Conservation (phyloP, 2,113 vertebrate genomes). For the Anolis sagrei region DNA sequence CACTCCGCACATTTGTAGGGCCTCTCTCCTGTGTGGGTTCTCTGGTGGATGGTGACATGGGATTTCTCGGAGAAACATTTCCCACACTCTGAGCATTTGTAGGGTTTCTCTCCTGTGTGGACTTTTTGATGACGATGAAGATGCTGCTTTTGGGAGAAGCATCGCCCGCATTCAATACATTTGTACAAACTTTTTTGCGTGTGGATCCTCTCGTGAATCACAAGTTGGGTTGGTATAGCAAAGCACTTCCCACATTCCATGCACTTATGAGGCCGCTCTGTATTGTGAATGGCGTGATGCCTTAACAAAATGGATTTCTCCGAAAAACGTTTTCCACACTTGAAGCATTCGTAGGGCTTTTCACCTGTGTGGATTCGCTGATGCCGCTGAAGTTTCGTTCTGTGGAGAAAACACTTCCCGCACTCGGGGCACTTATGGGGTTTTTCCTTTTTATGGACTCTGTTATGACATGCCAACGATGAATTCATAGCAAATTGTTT, state of each 20-base stretch:
- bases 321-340: not conserved
- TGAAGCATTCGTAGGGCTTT: not conserved
- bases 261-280: not conserved
- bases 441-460: not conserved
- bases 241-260: not conserved
- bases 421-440: not conserved
- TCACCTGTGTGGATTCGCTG: conserved; percentile 2
- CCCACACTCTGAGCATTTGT: not conserved
- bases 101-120: not conserved
- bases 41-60: not conserved
- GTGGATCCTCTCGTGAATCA: not conserved
- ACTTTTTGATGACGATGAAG: not conserved
- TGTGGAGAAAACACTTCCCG: not conserved
- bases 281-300: not conserved
- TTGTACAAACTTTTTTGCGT: not conserved
- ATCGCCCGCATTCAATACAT: not conserved
- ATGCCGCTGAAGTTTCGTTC: not conserved
- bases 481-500: not conserved
- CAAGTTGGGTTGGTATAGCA: not conserved
- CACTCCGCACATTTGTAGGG: not conserved
- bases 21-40: not conserved
- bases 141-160: not conserved
- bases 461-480: not conserved
- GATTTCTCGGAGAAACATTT: not conserved
- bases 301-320: not conserved